Conservation (phyloP, 1,140 invertebrate species). For the Homarus americanus region DNA sequence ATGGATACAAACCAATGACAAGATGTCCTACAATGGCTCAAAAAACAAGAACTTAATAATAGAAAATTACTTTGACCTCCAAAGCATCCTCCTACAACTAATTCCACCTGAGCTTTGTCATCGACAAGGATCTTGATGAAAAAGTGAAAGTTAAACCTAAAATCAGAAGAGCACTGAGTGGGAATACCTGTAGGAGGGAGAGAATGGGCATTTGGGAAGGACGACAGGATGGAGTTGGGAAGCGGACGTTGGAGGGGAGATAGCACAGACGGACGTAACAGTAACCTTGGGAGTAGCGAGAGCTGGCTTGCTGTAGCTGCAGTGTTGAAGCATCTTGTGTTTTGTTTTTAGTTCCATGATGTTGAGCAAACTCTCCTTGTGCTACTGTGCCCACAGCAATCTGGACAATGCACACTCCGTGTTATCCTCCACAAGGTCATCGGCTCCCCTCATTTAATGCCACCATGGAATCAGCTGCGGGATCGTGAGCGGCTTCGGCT, state of each 20-base stretch:
- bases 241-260: conserved; percentile 16
- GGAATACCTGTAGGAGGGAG: conserved; percentile 45
- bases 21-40: conserved; percentile 5
- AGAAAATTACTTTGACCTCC: neutral
- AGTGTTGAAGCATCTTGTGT: conserved; percentile 11
- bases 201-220: conserved; percentile 21
- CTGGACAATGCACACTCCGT: conserved; percentile 11
- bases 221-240: conserved; percentile 23
- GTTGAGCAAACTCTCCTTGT: neutral
- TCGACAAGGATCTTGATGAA: neutral
- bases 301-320: conserved; percentile 3
- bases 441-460: conserved; percentile 25
- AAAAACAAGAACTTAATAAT: neutral
- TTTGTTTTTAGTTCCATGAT: conserved; percentile 8
- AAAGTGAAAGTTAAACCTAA: conserved; percentile 4
- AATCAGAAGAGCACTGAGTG: conserved; percentile 67
- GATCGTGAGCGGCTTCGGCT: conserved; percentile 54
- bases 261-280: conserved; percentile 25
- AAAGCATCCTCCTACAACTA: neutral
- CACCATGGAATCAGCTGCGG: conserved; percentile 50
- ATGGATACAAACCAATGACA: conserved; percentile 1
- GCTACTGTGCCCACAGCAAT: neutral
- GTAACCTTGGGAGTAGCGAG: conserved; percentile 24
- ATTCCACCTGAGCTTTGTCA: neutral
- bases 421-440: conserved; percentile 12